Base-by-base conservation (phyloP, 2,888 invertebrate species). In the Tetragonisca angustula region DNA sequence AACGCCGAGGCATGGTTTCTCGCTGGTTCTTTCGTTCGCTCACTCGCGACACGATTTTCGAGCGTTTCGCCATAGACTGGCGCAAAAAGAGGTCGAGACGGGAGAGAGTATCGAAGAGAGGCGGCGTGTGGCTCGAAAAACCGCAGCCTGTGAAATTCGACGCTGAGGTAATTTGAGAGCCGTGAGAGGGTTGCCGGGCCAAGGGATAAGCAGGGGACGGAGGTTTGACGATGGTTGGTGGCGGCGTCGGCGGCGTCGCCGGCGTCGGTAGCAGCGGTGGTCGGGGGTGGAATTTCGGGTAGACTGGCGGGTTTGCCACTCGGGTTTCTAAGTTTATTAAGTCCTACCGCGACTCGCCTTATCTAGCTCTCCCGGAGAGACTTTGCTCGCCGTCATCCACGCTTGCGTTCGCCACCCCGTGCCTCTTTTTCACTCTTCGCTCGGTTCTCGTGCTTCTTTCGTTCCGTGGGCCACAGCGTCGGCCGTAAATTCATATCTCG, bases 401-500 rank as follows among this genome's bases (percentile, higher is more conserved):
- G 59, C 65, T 61, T 3, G n/a, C 49, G 27, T 75, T 65, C 70
- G 21, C 43, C 54, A 62, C 13, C 62, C 64, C 43, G 68, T 19
- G 27, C 32, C n/a, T 27, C 24, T 50, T 43, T 27, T 17, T 11
- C 13, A 19, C 24, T 11, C 43, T 78, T 21, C 49, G 43, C 43
- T 9, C 21, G 24, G 61, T 27, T 32, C 54, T 32, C 83, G 77
- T 76, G 83, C 83, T 86, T 90, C 90, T 87, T 90, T 90, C 84
- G 72, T 87, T 81, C 88, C 54, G 76, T 69, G 82, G 81, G 36
- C 83, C 83, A 43, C 43, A 82, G 87, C 80, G 83, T 88, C 87
- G 81, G 88, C 91, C 91, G 92, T 94, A 93, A 93, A 94, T 93
- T 94, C 94, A 94, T 94, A 94, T 93, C 94, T 93, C 91, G 92